Conservation (phyloP, 2,113 vertebrate species). For the Blennius ocellaris region DNA sequence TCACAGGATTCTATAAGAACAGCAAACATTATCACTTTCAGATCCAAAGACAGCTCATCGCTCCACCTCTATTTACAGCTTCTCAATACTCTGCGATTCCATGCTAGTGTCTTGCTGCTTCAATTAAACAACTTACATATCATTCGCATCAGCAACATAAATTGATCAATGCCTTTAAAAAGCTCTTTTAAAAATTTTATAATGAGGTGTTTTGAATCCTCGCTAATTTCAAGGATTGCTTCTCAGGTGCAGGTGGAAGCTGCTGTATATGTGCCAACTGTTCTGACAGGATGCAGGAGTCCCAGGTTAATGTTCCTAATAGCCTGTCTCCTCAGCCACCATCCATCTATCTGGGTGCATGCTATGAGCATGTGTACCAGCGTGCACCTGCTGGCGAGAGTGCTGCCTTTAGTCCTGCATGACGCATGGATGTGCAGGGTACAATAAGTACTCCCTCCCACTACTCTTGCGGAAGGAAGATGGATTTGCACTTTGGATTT, state of each 20-base stretch:
- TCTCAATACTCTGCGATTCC: constrained; percentile 48
- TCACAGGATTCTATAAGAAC: not conserved
- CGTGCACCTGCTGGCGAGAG: constrained; percentile 57
- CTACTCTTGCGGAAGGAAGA: constrained; percentile 45
- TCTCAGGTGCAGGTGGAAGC: constrained; percentile 48
- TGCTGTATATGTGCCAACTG: constrained; percentile 61
- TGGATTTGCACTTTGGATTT: constrained; percentile 53
- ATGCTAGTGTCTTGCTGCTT: constrained; percentile 37
- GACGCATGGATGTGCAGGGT: constrained; percentile 49
- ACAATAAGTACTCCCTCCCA: constrained; percentile 33
- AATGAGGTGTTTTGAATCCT: constrained; percentile 46
- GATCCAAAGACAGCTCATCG: constrained; percentile 5
- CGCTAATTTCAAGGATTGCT: constrained; percentile 51
- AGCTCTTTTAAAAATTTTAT: constrained; percentile 45
- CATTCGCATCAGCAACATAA: constrained; percentile 39
- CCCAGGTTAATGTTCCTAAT: constrained; percentile 64
- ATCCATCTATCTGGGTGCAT: constrained; percentile 57
- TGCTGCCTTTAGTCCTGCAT: constrained; percentile 45
- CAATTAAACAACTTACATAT: constrained; percentile 29
- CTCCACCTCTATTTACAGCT: constrained; percentile 32
- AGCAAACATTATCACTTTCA: constrained; percentile 8
- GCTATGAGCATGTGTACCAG: constrained; percentile 48
- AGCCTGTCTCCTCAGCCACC: constrained; percentile 30
- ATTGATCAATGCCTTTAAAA: constrained; percentile 40
- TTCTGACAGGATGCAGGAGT: constrained; percentile 51